Evolutionary conservation across 92 coral and sea anemone species (phyloP).

Genomic region (Chrysogorgia sp.): DNA sequence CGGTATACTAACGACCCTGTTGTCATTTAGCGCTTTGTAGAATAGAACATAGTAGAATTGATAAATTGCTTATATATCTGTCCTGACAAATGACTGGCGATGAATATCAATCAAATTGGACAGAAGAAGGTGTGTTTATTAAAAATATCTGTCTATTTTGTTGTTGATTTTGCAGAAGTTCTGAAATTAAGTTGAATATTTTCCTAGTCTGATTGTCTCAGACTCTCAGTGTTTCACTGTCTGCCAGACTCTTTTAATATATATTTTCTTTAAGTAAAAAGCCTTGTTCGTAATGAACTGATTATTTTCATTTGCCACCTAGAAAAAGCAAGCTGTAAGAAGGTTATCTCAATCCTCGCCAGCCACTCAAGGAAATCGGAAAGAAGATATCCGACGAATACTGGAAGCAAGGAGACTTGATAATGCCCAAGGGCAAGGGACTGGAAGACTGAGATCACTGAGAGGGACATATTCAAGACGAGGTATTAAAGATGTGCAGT

Average conservation of each 20-base stretch:
- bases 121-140: conserved; percentile 68
- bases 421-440: conserved; percentile 3
- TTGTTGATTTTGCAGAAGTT: neutral
- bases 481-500: conserved; percentile 11
- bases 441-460: conserved; percentile 14
- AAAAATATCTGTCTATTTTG: neutral
- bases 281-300: no score
- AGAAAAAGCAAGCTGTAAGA: conserved; percentile 87
- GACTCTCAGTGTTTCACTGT: neutral
- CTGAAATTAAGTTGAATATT: neutral
- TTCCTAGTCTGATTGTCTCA: neutral
- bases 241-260: neutral
- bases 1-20: no score
- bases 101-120: conserved; percentile 66
- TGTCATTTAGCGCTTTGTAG: no score
- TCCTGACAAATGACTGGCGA: neutral
- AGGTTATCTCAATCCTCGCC: conserved; percentile 76
- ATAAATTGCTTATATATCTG: no score
- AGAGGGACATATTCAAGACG: conserved; percentile 19
- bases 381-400: conserved; percentile 28
- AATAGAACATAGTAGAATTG: no score
- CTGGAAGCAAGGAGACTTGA: conserved; percentile 30
- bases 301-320: neutral
- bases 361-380: conserved; percentile 31
- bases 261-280: neutral